Percentiles rank a stretch among this genome's conserved stretches.
phyloP scores from a whole-genome alignment of 2,888 invertebrate genomes.

The Ormyrus thymus region DNA sequence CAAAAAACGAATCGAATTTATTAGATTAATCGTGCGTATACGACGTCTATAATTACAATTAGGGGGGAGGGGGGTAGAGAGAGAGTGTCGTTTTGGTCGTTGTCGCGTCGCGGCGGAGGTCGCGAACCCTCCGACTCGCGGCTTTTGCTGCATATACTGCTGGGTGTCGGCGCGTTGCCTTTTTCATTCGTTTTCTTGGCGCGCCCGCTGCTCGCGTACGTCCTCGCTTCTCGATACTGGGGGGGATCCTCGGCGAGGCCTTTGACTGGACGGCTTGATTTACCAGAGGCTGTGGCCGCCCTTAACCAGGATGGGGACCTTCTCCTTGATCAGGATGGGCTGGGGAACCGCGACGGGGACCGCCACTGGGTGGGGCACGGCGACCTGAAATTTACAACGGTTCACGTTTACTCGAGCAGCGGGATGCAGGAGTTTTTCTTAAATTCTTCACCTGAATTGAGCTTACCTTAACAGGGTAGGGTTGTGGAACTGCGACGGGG shows the following conservation, averaged over 20 bases:
- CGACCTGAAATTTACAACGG: constrained; percentile 62
- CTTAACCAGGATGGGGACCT: constrained; percentile 70
- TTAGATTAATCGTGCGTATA: too few relatives aligned
- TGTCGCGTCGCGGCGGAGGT: constrained; percentile 60
- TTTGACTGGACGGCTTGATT: neutral
- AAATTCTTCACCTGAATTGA: neutral
- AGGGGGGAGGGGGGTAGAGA: constrained; percentile 58
- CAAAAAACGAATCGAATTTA: too few relatives aligned
- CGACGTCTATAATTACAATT: constrained; percentile 61
- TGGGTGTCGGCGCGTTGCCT: constrained; percentile 20
- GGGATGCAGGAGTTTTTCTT: neutral
- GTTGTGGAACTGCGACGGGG: constrained; percentile 76
- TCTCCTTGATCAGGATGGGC: constrained; percentile 77
- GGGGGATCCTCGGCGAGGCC: neutral
- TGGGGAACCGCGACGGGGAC: constrained; percentile 79
- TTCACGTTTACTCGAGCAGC: too few relatives aligned
- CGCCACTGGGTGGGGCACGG: constrained; percentile 76
- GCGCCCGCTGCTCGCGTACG: neutral
- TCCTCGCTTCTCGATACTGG: neutral
- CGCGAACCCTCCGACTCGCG: constrained; percentile 18
- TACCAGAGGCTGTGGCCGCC: constrained; percentile 46
- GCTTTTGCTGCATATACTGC: too few relatives aligned
- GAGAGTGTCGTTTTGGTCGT: constrained; percentile 61
- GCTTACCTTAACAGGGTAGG: constrained; percentile 77
- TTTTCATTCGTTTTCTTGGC: neutral